These are phyloP conservation scores for Platypus cylindrus DNA, from an alignment of 2,888 invertebrate genomes.

Conservation along the genomic window DNA sequence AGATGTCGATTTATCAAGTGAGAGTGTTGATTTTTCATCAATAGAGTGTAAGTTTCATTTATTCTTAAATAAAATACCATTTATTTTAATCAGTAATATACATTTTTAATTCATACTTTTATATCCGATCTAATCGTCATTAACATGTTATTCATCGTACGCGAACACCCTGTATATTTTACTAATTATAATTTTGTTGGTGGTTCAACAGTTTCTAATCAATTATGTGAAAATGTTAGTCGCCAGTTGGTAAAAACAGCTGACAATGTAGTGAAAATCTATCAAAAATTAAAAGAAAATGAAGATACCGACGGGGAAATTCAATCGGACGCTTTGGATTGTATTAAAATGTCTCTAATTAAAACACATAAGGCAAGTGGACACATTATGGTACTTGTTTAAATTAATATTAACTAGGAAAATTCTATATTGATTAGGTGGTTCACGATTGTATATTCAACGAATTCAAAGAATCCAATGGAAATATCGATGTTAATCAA, in stretches of 20 bases:
- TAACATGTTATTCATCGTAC: no score
- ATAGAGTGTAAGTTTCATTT: conserved; percentile 24
- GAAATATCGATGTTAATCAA: conserved; percentile 34
- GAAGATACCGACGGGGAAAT: conserved; percentile 22
- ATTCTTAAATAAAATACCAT: no score
- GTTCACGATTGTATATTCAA: conserved; percentile 35
- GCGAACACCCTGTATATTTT: no score
- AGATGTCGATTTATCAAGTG: conserved; percentile 21
- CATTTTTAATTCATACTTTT: no score
- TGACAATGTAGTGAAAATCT: conserved; percentile 57
- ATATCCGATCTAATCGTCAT: no score
- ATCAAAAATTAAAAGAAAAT: conserved; percentile 41
- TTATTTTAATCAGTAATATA: no score
- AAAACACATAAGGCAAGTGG: conserved; percentile 41
- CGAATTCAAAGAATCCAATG: conserved; percentile 30
- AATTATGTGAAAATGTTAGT: conserved; percentile 45
- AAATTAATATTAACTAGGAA: not conserved
- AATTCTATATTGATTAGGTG: conserved; percentile 8
- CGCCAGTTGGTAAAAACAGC: conserved; percentile 52
- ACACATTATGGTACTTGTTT: not conserved
- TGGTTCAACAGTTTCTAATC: conserved; percentile 52
- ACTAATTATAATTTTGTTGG: no score
- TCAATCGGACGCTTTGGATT: conserved; percentile 31
- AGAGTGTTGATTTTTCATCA: conserved; percentile 23
- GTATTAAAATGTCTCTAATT: conserved; percentile 43